Evolutionary conservation across 2,113 vertebrate species (phyloP), one percentile per base, ranked within the genome.

Genomic region (Eretmodus cyanostictus): DNA sequence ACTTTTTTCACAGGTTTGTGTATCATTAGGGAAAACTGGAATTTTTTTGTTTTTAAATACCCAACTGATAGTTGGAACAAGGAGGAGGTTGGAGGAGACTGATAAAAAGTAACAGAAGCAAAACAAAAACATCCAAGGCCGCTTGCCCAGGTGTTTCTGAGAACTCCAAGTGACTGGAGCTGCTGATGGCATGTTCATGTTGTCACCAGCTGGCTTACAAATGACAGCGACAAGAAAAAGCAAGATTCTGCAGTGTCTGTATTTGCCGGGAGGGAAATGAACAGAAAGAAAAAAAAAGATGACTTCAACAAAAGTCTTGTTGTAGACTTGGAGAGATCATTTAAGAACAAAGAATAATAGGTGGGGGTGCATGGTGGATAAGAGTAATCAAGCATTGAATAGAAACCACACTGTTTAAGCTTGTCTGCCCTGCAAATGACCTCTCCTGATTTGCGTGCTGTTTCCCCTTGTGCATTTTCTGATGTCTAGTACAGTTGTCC

Each of bases 391-490:
- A 85, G 86, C 76, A 84, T 8, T 47, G 47, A 81, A 76, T 85
- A 82, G 89, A 92, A 80, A 91, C 73, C 76, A 24, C 63, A 53
- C 51, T 81, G 81, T 87, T 89, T 84, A 84, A 91, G 87, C 85
- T 40, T 27, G 87, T 61, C 87, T 93, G 90, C 80, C 93, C 93
- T 86, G 61, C 53, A 83, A 16, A 87, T 86, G 83, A 92, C 94
- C 93, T 83, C 82, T 81, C 29, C 73, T 86, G 81, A 87, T 91
- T 82, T 83, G 22, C 76, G 55, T 66, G 85, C 84, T 88, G 16
- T 87, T 88, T 86, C 83, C 80, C 34, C 63, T 79, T 89, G 68
- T n/a, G 80, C 90, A 51, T 88, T 91, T 91, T 86, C 68, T 86
- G 68, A 91, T 90, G 40, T 88, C 80, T 68, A 84, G 86, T 91